phyloP scores from a whole-genome alignment of 2,888 invertebrate species.

The Pardosa pseudoannulata region DNA sequence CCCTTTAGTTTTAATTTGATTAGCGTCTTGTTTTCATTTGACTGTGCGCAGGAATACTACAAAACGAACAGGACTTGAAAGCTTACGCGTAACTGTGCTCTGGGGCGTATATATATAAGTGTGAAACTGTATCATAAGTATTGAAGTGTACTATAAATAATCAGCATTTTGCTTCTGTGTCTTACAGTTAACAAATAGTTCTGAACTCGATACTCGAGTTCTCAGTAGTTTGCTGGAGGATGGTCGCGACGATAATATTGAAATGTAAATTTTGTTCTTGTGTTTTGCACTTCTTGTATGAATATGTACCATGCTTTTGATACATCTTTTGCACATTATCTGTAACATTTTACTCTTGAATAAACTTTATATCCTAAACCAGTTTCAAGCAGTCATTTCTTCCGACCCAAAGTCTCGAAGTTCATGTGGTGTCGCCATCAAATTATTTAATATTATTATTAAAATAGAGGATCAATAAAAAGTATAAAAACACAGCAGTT shows the following conservation, averaged over 20 bases:
- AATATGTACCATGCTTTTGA: conserved; percentile 57
- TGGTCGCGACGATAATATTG: neutral
- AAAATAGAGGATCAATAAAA: too few species aligned
- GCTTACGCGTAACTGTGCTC: neutral
- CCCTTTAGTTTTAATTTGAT: too few species aligned
- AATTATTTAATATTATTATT: too few species aligned
- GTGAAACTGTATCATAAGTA: neutral
- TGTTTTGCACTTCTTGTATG: conserved; percentile 41
- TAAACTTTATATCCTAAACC: conserved; percentile 68
- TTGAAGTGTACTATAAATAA: neutral
- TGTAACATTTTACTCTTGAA: conserved; percentile 70
- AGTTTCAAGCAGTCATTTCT: too few species aligned
- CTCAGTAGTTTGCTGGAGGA: neutral
- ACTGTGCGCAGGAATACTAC: neutral
- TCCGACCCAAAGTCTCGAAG: too few species aligned
- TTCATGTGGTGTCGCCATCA: too few species aligned
- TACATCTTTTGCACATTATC: conserved; percentile 70
- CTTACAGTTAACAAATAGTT: neutral
- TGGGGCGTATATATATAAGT: neutral
- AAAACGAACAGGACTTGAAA: neutral
- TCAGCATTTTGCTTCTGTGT: neutral
- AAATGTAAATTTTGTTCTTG: conserved; percentile 25
- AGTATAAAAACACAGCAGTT: too few species aligned
- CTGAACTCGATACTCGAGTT: neutral
- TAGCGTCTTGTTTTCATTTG: too few species aligned